Conservation (phyloP, 2,113 vertebrate genomes). For the Alligator mississippiensis region DNA sequence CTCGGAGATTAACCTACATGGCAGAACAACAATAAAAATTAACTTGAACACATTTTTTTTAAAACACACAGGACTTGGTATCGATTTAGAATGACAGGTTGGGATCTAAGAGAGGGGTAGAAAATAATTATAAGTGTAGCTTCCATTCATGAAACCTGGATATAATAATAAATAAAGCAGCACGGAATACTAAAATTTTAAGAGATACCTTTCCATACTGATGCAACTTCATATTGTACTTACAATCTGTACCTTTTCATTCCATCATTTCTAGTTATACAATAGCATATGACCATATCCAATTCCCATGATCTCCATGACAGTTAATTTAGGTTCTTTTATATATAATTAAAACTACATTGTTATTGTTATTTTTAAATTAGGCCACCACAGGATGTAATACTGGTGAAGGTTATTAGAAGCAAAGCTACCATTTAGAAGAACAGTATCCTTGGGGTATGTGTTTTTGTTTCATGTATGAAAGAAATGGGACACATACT, state of each 20-base stretch:
- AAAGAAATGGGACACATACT: background rate
- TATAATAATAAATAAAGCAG: background rate
- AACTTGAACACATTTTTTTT: background rate
- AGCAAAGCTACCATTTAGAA: background rate
- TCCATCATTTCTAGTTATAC: background rate
- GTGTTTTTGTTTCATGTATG: background rate
- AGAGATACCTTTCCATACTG: background rate
- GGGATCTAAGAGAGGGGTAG: background rate
- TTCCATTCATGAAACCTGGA: background rate
- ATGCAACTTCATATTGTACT: background rate
- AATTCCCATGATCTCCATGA: background rate
- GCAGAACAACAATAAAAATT: slow-evolving; percentile 25
- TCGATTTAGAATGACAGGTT: background rate
- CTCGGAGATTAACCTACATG: slow-evolving; percentile 88
- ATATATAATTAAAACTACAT: background rate
- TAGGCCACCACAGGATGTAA: background rate
- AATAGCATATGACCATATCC: background rate
- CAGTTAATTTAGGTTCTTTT: background rate
- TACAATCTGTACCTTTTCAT: background rate
- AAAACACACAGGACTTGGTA: background rate
- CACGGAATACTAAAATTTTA: background rate
- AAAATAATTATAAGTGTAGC: background rate
- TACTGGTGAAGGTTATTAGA: background rate
- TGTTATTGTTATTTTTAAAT: background rate
- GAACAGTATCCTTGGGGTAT: accelerated